These are phyloP conservation scores for Coregonus clupeaformis DNA, from an alignment of 2,113 vertebrate genomes.

Conservation along the genomic window DNA sequence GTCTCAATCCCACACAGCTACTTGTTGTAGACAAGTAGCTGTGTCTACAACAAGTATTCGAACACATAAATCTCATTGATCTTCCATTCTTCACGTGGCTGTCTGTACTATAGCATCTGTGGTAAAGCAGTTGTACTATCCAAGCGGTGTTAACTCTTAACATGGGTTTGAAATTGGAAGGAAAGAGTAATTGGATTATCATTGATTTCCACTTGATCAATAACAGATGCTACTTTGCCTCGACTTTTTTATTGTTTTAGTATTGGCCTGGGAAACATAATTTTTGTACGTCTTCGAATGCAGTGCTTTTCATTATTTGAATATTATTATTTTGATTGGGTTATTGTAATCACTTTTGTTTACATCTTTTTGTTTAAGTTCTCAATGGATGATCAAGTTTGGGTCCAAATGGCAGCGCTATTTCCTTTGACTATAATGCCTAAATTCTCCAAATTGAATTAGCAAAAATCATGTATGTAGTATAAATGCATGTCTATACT, in stretches of 20 bases:
- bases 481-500: neutral
- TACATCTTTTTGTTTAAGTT: slow-evolving; percentile 56
- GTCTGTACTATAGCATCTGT: neutral
- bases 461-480: neutral
- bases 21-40: neutral
- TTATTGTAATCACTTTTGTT: slow-evolving; percentile 60
- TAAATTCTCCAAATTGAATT: neutral
- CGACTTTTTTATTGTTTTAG: slow-evolving; percentile 37
- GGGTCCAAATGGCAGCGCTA: slow-evolving; percentile 37
- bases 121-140: neutral
- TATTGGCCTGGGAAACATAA: slow-evolving; percentile 66
- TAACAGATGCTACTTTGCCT: slow-evolving; percentile 14
- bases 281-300: slow-evolving; percentile 56
- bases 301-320: slow-evolving; percentile 63
- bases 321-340: slow-evolving; percentile 43
- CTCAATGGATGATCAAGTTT: slow-evolving; percentile 66
- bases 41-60: too few relatives aligned
- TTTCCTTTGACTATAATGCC: neutral
- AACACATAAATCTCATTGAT: neutral
- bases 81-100: neutral
- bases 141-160: neutral
- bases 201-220: slow-evolving; percentile 7
- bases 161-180: slow-evolving; percentile 12
- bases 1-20: neutral
- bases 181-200: slow-evolving; percentile 14